Base-by-base conservation (phyloP, 2,113 vertebrate species). In the Rynchops niger region DNA sequence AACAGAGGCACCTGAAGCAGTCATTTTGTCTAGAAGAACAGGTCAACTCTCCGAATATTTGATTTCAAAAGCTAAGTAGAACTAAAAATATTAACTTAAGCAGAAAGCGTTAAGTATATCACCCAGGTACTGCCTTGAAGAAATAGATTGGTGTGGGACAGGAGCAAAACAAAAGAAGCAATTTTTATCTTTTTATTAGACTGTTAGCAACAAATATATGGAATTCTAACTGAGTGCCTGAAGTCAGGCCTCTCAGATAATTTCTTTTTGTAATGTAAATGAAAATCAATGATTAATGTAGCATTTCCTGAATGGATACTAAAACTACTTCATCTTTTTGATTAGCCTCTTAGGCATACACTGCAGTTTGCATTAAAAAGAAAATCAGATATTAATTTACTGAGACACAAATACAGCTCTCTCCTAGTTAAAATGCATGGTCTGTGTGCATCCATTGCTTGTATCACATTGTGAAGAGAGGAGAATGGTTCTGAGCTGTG, bases 211-310 rank as follows among this genome's bases (percentile, higher is more conserved):
- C 18, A 89, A 82, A 87, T 94, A 82, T 9, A 40, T 25, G 27
- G 66, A 94, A 94, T 84, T 84, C 50, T 76, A 45, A 85, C 27
- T 53, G 34, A 77, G 21, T 34, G 50, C n/a, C 55, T 87, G 47
- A 84, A 78, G 29, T 91, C 49, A 87, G 26, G 14, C 25, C 21
- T 83, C 67, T 95, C 38, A 63, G 52, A 72, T 47, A 78, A 83
- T 83, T 74, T 86, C 18, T 71, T 96, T 86, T 86, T 84, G 38
- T 74, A 87, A 91, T 69, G 38, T 72, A 93, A 95, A 89, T 67
- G 47, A 91, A 94, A 87, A 94, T 72, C n/a, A 27, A 36, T 89
- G 9, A 94, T 89, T 79, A 94, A 89, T 61, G 47, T 89, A 89
- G 34, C n/a, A 76, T 82, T 91, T 84, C 47, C 29, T 72, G 70